phyloP scores from a whole-genome alignment of 2,888 invertebrate species.

The Acleris literana region DNA sequence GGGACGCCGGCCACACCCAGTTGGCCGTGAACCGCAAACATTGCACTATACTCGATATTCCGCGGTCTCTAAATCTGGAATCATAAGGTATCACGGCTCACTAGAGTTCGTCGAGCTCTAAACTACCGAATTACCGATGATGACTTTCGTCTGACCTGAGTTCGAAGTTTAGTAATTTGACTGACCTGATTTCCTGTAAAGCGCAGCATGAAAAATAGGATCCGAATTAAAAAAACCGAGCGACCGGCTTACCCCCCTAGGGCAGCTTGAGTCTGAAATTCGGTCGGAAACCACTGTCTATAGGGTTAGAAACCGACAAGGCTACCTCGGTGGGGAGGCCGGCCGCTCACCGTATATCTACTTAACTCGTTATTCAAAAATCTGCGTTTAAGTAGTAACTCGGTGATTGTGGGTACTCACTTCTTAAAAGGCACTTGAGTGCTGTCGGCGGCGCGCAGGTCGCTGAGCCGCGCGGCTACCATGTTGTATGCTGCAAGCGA shows the following conservation, averaged over 20 bases:
- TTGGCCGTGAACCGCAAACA: constrained; percentile 83
- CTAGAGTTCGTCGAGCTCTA: too few relatives aligned
- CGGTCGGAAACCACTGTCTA: too few relatives aligned
- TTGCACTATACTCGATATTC: constrained; percentile 96
- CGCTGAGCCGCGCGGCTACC: constrained; percentile 98
- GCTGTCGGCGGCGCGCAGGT: constrained; percentile 96
- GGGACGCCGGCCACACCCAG: constrained; percentile 87
- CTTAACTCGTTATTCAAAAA: too few relatives aligned
- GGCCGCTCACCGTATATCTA: too few relatives aligned
- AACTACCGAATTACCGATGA: too few relatives aligned
- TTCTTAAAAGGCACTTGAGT: constrained; percentile 99
- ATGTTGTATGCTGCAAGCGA: constrained; percentile 97
- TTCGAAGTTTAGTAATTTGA: constrained; percentile 31
- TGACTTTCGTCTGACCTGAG: too few relatives aligned
- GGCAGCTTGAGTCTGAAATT: too few relatives aligned
- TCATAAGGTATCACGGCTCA: neutral
- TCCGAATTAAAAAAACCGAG: neutral
- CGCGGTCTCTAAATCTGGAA: constrained; percentile 94
- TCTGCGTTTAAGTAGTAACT: too few relatives aligned
- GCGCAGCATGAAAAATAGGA: constrained; percentile 50
- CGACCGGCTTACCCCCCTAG: too few relatives aligned
- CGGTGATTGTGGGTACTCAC: constrained; percentile 84
- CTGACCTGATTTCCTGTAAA: constrained; percentile 76
- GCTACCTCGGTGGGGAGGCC: too few relatives aligned
- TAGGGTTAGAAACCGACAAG: too few relatives aligned